Percentiles rank a stretch among this genome's conserved stretches.
These are phyloP conservation scores for Watsonalla cultraria DNA, from an alignment of 2,888 invertebrate species.

Conservation along the genomic window DNA sequence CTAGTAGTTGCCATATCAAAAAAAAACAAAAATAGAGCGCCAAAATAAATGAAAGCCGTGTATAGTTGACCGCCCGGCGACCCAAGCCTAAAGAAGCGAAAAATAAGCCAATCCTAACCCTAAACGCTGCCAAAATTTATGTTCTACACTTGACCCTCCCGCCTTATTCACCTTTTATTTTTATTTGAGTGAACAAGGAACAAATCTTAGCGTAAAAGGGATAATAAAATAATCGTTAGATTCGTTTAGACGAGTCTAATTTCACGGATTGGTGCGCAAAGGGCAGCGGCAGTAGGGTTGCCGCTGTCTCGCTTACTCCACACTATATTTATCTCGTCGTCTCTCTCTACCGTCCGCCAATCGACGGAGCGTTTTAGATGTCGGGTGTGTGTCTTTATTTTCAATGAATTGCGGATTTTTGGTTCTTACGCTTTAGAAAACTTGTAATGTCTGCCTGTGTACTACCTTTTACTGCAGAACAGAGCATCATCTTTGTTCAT, in stretches of 20 bases:
- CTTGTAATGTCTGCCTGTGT: no score
- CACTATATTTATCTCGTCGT: slow-evolving; percentile 18
- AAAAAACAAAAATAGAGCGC: slow-evolving; percentile 7
- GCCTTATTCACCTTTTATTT: slow-evolving; percentile 70
- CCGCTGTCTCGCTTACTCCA: slow-evolving; percentile 34
- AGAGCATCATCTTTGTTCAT: no score
- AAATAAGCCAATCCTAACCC: slow-evolving; percentile 69
- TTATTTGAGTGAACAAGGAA: slow-evolving; percentile 79
- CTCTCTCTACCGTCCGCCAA: slow-evolving; percentile 57
- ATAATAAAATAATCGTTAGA: slow-evolving; percentile 80
- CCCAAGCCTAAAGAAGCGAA: slow-evolving; percentile 62
- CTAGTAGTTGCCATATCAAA: neutral
- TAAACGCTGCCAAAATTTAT: slow-evolving; percentile 67
- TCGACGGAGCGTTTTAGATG: slow-evolving; percentile 40
- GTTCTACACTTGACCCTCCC: slow-evolving; percentile 66
- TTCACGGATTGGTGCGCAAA: slow-evolving; percentile 76
- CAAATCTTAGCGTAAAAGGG: slow-evolving; percentile 78
- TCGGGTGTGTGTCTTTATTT: slow-evolving; percentile 54
- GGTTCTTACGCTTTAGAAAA: slow-evolving; percentile 32
- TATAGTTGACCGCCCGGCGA: slow-evolving; percentile 10
- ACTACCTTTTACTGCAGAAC: no score
- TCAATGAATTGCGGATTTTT: slow-evolving; percentile 60
- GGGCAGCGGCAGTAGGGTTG: slow-evolving; percentile 61
- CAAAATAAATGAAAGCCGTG: slow-evolving; percentile 10
- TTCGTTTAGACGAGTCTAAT: slow-evolving; percentile 78